Percentiles rank a stretch among this genome's conserved stretches.
phyloP scores from a whole-genome alignment of 2,113 vertebrate species.

The Myxocyprinus asiaticus region DNA sequence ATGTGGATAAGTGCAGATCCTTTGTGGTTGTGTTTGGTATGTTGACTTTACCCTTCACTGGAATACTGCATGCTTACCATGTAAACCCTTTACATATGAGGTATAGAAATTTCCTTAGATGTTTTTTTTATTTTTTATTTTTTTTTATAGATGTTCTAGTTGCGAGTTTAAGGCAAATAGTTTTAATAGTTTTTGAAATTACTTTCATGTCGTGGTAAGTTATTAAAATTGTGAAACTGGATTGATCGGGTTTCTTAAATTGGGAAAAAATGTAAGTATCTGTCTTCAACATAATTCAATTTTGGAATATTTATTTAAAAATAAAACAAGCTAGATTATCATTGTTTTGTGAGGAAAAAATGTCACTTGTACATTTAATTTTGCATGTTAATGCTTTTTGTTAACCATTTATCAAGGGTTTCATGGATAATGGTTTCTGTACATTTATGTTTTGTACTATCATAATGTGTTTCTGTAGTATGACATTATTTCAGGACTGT shows the following conservation, averaged over 20 bases:
- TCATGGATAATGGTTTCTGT: conserved; percentile 11
- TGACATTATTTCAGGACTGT: conserved; percentile 40
- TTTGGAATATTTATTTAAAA: conserved; percentile 1
- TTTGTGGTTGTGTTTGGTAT: background rate
- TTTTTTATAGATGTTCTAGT: background rate
- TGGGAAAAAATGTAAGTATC: background rate
- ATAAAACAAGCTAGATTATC: background rate
- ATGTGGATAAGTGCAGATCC: no score
- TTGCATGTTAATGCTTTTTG: conserved; percentile 15
- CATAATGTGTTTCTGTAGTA: conserved; percentile 30
- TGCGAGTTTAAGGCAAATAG: background rate
- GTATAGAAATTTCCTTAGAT: background rate
- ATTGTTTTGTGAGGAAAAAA: background rate
- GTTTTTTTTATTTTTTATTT: no score
- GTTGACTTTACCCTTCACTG: no score
- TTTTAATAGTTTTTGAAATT: no score
- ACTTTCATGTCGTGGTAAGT: background rate
- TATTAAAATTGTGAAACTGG: background rate
- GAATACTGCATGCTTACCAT: no score
- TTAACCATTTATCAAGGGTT: conserved; percentile 29
- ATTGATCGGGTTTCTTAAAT: background rate
- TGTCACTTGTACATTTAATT: background rate
- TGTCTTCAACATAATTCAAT: background rate
- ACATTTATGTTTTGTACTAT: conserved; percentile 29
- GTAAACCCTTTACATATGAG: background rate